Evolutionary conservation across 2,797 vertebrate genomes (phyloP).

Genomic region (Hapalemur alaotrensis): DNA sequence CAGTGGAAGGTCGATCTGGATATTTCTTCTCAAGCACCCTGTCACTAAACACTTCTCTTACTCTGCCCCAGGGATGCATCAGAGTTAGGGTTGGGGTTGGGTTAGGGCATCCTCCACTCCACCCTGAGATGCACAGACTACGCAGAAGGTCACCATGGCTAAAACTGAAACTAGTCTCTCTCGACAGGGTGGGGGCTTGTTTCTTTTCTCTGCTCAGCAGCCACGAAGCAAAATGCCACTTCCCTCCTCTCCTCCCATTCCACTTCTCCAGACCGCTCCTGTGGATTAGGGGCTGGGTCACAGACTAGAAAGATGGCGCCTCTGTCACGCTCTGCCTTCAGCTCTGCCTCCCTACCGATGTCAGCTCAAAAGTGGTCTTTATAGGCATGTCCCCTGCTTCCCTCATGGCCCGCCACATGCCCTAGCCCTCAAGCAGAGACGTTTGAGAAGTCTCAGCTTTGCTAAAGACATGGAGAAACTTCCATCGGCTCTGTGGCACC

Average conservation of each 20-base stretch:
- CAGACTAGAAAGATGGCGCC: neutral
- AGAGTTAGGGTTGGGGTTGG: neutral
- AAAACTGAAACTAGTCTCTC: neutral
- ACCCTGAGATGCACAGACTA: neutral
- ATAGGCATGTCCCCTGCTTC: neutral
- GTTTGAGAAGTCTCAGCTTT: neutral
- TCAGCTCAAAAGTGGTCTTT: neutral
- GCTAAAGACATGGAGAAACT: neutral
- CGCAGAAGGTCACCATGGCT: neutral
- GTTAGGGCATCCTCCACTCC: neutral
- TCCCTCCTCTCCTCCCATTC: neutral
- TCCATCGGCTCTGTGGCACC: accelerated
- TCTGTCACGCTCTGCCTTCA: neutral
- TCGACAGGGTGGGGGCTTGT: neutral
- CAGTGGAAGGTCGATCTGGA: neutral
- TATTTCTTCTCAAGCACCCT: neutral
- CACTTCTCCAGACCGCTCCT: neutral
- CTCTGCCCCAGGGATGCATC: neutral
- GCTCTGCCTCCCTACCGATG: neutral
- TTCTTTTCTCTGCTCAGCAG: neutral
- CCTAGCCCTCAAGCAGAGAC: neutral
- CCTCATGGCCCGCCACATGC: accelerated
- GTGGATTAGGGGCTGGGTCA: neutral
- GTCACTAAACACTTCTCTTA: neutral
- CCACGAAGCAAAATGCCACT: neutral